Evolutionary conservation across 2,113 vertebrate species (phyloP).

Genomic region (Poeciliopsis occidentalis): DNA sequence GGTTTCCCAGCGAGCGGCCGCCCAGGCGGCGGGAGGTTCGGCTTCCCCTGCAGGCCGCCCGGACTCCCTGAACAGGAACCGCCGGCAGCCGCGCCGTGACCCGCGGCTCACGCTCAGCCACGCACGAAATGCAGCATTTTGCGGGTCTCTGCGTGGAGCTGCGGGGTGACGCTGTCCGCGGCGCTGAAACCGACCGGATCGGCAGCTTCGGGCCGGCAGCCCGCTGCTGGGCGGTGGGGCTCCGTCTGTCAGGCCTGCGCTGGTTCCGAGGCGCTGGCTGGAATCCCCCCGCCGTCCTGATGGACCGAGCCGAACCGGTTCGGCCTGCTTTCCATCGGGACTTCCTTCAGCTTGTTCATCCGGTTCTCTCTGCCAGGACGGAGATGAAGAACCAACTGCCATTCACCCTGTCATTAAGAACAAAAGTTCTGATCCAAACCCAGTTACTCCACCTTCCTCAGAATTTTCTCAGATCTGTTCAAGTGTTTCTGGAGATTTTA

Average conservation of each 20-base stretch:
- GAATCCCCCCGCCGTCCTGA: too few species aligned
- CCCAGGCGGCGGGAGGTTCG: conserved; percentile 23
- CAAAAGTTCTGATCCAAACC: too few species aligned
- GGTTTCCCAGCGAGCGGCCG: neutral
- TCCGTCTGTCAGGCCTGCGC: too few species aligned
- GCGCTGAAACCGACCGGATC: neutral
- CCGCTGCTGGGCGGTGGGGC: too few species aligned
- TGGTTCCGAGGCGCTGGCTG: too few species aligned
- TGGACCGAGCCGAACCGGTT: too few species aligned
- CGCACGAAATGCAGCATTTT: conserved; percentile 47
- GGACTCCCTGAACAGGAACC: conserved; percentile 62
- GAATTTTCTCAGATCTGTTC: too few species aligned
- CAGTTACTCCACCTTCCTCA: too few species aligned
- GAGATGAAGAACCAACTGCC: neutral
- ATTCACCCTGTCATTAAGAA: neutral
- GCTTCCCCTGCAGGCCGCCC: conserved; percentile 60
- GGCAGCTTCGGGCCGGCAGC: neutral
- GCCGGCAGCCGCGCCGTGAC: conserved; percentile 59
- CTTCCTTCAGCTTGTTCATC: neutral
- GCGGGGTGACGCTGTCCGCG: conserved; percentile 1
- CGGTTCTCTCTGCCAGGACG: neutral
- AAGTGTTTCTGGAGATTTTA: too few species aligned
- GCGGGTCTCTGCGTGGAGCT: neutral
- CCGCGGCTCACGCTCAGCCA: conserved; percentile 49
- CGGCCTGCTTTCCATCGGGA: too few species aligned